Percentiles rank a stretch among this genome's conserved stretches.
phyloP scores from a whole-genome alignment of 2,797 vertebrate species.

The Channa striata region DNA sequence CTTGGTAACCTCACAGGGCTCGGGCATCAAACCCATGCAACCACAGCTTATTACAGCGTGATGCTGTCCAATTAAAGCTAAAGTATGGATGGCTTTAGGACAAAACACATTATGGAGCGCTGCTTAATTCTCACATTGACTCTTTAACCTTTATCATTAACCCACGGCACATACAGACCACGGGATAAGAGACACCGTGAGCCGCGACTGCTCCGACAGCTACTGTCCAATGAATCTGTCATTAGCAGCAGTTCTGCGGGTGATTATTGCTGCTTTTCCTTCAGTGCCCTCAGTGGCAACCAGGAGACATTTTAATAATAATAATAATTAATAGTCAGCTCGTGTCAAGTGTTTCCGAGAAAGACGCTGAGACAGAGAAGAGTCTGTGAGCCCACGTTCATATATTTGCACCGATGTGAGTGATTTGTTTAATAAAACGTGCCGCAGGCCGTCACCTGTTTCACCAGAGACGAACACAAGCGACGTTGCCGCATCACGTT shows the following conservation, averaged over 20 bases:
- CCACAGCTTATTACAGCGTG: conserved; percentile 69
- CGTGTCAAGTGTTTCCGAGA: background rate
- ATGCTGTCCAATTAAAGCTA: conserved; percentile 69
- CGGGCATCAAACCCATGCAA: conserved; percentile 76
- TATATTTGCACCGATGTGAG: conserved; percentile 5
- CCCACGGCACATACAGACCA: conserved; percentile 7
- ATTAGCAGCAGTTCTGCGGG: background rate
- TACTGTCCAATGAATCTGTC: conserved; percentile 10
- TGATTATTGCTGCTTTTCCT: background rate
- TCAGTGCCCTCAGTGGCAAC: conserved; percentile 6
- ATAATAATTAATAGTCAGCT: background rate
- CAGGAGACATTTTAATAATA: background rate
- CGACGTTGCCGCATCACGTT: background rate
- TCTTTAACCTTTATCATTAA: conserved; percentile 50
- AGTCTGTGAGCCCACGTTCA: background rate
- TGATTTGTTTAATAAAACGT: conserved; percentile 54
- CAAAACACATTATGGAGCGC: conserved; percentile 42
- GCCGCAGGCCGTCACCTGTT: conserved; percentile 15
- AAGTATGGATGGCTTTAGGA: conserved; percentile 61
- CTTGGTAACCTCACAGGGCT: conserved; percentile 74
- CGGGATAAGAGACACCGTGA: background rate
- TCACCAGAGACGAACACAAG: conserved; percentile 8
- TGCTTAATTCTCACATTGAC: conserved; percentile 30
- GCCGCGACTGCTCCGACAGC: background rate
- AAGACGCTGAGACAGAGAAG: background rate